These are phyloP conservation scores for Oceanites oceanicus DNA, from an alignment of 2,113 vertebrate species.

Conservation along the genomic window DNA sequence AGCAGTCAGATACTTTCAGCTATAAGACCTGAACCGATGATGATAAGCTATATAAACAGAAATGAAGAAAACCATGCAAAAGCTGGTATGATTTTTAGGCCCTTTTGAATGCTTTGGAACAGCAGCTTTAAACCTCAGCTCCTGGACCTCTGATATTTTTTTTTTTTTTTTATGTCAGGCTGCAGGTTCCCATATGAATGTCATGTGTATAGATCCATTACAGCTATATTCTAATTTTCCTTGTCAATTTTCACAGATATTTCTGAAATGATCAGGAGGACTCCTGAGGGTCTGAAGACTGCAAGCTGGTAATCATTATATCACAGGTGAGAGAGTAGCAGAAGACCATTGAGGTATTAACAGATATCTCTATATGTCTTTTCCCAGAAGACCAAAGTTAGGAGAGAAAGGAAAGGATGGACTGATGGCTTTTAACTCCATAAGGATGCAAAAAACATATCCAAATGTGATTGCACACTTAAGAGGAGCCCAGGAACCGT, in stretches of 20 bases:
- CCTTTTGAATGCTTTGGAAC: background rate
- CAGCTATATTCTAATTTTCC: background rate
- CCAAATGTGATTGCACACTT: background rate
- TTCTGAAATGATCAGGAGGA: background rate
- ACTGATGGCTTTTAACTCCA: background rate
- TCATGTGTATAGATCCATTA: fast-evolving
- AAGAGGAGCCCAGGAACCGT: fast-evolving
- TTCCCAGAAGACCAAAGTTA: background rate
- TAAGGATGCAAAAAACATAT: background rate
- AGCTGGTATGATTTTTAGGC: fast-evolving
- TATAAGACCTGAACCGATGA: background rate
- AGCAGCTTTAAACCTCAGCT: background rate
- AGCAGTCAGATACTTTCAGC: background rate
- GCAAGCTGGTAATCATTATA: background rate
- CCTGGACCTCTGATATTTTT: background rate
- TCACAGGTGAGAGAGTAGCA: background rate
- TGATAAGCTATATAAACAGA: background rate
- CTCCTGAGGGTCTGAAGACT: background rate
- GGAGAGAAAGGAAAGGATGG: background rate
- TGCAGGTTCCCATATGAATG: background rate
- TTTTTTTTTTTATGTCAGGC: background rate
- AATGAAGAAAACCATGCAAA: background rate
- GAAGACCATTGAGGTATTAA: background rate
- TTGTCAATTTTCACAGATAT: background rate
- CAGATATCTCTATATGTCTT: background rate